Base-by-base conservation (phyloP, 2,888 invertebrate genomes). In the Harpalus rufipes region DNA sequence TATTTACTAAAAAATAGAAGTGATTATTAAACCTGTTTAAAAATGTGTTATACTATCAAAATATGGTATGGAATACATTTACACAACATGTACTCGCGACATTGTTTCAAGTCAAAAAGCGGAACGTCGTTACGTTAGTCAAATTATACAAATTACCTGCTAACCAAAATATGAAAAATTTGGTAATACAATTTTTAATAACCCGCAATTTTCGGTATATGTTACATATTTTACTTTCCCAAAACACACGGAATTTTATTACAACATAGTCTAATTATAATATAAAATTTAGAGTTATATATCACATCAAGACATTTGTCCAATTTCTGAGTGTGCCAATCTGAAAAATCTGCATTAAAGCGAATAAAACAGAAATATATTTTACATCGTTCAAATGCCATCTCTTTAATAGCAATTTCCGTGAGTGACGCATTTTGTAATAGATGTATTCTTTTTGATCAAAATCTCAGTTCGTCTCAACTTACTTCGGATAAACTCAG, bases 31-130 rank as follows among this genome's bases (percentile, higher is more conserved):
- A 32, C 32, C n/a, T 44, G 18, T 21, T 25, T 12, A 18, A 7
- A 74, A 74, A 16, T 7, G 44, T 10, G 44, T 44, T 74, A 74
- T 18, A 44, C 18, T 74, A 51, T 39, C 8, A 44, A 44, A 68
- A 32, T 68, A 10, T 18, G 6, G 14, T 7, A 72, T 72, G 18
- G 41, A 74, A 74, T 44, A 74, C 44, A 68, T 74, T 68, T 74
- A 14, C 44, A 44, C 72, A 74, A 74, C 44, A 44, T 21, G 16
- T 74, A 51, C 44, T 41, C 41, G 16, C 16, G 12, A 74, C 72
- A 74, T 74, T 74, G 72, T 74, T 74, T 12, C 41, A 44, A 74
- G 72, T 74, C 72, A 74, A 74, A 74, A 74, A 74, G 44, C 72
- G 72, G 41, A 41, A 74, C 72, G 12, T 10, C 3, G 16, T 74